These are phyloP conservation scores for Platygyra sinensis DNA, from an alignment of 64 coral and sea anemone genomes.

Conservation along the genomic window DNA sequence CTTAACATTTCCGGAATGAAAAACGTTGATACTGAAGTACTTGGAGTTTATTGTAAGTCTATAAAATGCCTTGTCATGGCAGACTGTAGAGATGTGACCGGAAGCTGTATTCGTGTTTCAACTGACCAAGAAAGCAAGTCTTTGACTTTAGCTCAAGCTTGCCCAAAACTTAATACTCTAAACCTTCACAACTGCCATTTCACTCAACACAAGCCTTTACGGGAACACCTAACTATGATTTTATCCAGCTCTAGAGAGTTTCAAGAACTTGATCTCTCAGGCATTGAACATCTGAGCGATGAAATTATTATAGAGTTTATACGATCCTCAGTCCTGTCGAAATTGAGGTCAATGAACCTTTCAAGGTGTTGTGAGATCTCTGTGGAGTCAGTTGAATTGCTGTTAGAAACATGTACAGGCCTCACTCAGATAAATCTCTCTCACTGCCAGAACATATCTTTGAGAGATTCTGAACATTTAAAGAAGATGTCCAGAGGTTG, in stretches of 20 bases:
- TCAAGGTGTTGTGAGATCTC: slow-evolving; percentile 51
- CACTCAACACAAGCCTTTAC: background rate
- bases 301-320: slow-evolving; percentile 44
- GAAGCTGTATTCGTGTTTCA: background rate
- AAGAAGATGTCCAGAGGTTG: background rate
- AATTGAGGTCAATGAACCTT: slow-evolving; percentile 49
- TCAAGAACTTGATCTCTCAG: slow-evolving; percentile 40
- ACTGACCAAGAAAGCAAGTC: background rate
- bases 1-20: slow-evolving; percentile 54
- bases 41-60: slow-evolving; percentile 40
- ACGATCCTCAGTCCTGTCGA: background rate
- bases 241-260: slow-evolving; percentile 16
- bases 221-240: slow-evolving; percentile 43
- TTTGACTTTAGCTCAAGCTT: slow-evolving; percentile 38
- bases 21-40: slow-evolving; percentile 33
- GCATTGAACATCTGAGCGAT: slow-evolving; percentile 43
- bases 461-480: slow-evolving; percentile 43
- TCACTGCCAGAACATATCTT: slow-evolving; percentile 59
- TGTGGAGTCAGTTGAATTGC: slow-evolving; percentile 14
- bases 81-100: slow-evolving; percentile 45
- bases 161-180: slow-evolving; percentile 37
- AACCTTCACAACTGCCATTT: slow-evolving; percentile 51
- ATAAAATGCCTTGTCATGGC: slow-evolving; percentile 43
- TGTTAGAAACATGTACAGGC: slow-evolving; percentile 25
- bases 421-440: slow-evolving; percentile 52